Evolutionary conservation across 2,888 invertebrate genomes (phyloP).

Genomic region (Arrhopalites spinosus): DNA sequence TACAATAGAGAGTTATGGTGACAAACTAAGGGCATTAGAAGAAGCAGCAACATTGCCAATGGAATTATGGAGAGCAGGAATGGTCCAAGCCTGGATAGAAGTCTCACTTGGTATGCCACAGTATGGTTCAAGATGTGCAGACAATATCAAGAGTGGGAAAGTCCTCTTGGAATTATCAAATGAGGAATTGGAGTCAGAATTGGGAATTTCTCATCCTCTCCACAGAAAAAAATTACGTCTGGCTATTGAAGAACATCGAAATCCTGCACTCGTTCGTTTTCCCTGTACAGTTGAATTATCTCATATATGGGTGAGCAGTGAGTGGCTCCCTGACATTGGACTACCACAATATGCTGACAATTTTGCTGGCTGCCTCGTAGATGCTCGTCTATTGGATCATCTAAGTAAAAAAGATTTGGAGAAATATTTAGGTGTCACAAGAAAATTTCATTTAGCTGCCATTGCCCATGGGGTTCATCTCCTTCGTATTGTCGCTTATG

Average conservation of each 20-base stretch:
- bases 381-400: conserved; percentile 90
- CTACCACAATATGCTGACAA: conserved; percentile 84
- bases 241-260: conserved; percentile 89
- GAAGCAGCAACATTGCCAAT: conserved; percentile 79
- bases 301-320: conserved; percentile 91
- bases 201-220: conserved; percentile 90
- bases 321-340: conserved; percentile 91
- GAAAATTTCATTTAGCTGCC: conserved; percentile 93
- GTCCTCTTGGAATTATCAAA: conserved; percentile 90
- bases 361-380: conserved; percentile 86
- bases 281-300: conserved; percentile 84
- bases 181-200: conserved; percentile 84
- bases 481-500: conserved; percentile 88
- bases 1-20: conserved; percentile 72
- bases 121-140: conserved; percentile 85
- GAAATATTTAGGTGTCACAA: conserved; percentile 86
- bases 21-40: conserved; percentile 75
- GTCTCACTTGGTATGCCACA: conserved; percentile 87
- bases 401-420: conserved; percentile 92
- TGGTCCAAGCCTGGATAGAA: conserved; percentile 92
- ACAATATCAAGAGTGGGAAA: conserved; percentile 95
- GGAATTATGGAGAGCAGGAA: conserved; percentile 89
- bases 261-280: conserved; percentile 84
- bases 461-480: conserved; percentile 92
- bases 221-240: conserved; percentile 89